These are phyloP conservation scores for Melieria crassipennis DNA, from an alignment of 2,888 invertebrate genomes.

Conservation along the genomic window DNA sequence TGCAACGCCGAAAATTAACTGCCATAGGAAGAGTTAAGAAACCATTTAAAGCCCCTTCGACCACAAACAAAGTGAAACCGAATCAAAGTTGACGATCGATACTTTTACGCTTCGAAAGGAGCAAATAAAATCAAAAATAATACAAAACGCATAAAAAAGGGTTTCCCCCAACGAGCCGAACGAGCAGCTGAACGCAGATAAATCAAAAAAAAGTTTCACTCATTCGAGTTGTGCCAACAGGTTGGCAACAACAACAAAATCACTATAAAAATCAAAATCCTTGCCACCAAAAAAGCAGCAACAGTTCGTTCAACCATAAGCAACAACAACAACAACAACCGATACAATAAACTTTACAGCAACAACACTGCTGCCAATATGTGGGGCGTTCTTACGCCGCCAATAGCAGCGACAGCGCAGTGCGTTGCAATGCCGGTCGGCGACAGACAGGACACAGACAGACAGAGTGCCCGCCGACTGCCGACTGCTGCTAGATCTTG, in stretches of 20 bases:
- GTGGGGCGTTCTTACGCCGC: slow-evolving; percentile 45
- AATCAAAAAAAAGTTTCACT: slow-evolving; percentile 48
- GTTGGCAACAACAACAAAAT: slow-evolving; percentile 14
- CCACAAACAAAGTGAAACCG: neutral
- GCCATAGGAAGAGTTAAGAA: slow-evolving; percentile 21
- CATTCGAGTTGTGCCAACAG: slow-evolving; percentile 45
- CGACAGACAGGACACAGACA: neutral
- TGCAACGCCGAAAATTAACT: slow-evolving; percentile 53
- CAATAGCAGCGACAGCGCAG: slow-evolving; percentile 16
- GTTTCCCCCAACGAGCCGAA: slow-evolving; percentile 40
- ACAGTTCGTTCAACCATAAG: slow-evolving; percentile 51
- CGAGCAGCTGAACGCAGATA: slow-evolving; percentile 38
- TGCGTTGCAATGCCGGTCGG: neutral
- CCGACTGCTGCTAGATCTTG: slow-evolving; percentile 55
- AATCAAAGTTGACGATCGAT: slow-evolving; percentile 21
- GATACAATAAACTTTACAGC: neutral
- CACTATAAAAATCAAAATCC: neutral
- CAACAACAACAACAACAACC: neutral
- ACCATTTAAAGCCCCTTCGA: no score
- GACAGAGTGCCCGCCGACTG: neutral
- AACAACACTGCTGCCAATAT: slow-evolving; percentile 11
- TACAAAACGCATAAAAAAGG: slow-evolving; percentile 33
- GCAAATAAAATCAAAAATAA: no score
- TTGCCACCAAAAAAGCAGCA: no score
- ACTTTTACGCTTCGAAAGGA: neutral